Evolutionary conservation across 2,113 vertebrate species (phyloP).

Genomic region (Neodon shergylaensis): DNA sequence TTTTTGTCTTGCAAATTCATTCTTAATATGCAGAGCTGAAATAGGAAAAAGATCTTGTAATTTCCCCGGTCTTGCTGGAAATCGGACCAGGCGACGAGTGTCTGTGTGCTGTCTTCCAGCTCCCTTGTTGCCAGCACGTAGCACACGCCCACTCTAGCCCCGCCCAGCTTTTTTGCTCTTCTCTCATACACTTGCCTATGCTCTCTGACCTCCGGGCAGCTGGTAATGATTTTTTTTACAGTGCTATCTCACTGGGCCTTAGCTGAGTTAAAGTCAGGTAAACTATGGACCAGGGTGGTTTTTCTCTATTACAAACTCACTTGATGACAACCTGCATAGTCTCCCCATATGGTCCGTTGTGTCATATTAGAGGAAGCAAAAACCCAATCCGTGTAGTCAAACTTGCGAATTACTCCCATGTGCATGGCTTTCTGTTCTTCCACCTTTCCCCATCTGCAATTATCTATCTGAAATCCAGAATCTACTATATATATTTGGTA

Average conservation of each 20-base stretch:
- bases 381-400: neutral
- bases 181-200: neutral
- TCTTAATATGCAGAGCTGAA: constrained; percentile 37
- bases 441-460: neutral
- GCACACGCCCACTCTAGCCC: fast-evolving
- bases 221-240: neutral
- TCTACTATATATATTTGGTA: neutral
- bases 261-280: neutral
- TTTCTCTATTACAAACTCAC: neutral
- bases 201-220: neutral
- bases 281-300: neutral
- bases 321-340: neutral
- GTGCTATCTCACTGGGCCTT: neutral
- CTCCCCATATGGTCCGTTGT: neutral
- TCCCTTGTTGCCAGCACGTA: neutral
- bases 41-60: neutral
- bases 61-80: neutral
- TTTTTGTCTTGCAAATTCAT: constrained; percentile 26
- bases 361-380: neutral
- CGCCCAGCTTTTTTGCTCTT: neutral
- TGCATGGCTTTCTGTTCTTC: neutral
- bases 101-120: neutral
- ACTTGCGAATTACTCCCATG: neutral
- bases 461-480: constrained; percentile 5
- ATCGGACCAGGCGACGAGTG: neutral